Conservation (phyloP, 2,797 vertebrate species). For the Rhadinocentrus ornatus region DNA sequence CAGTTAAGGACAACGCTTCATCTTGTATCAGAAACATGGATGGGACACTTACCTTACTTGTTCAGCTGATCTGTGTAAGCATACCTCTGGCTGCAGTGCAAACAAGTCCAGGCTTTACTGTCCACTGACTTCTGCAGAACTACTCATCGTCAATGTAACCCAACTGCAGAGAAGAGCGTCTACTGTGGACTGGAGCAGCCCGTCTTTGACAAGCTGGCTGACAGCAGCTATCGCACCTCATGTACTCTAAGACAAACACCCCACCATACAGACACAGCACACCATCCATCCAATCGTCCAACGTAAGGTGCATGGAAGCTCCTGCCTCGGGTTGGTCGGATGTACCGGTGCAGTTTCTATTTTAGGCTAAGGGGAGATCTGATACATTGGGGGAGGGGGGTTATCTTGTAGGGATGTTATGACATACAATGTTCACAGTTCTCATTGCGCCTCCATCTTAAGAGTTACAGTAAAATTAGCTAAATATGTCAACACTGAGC, state of each 20-base stretch:
- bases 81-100: slow-evolving; percentile 97
- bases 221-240: slow-evolving; percentile 81
- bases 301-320: slow-evolving; percentile 48
- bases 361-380: not conserved
- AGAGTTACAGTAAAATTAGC: not conserved
- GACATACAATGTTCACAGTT: not conserved
- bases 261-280: slow-evolving; percentile 70
- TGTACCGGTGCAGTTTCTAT: slow-evolving; percentile 6
- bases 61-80: slow-evolving; percentile 93
- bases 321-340: slow-evolving; percentile 31
- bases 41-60: slow-evolving; percentile 93
- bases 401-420: not conserved
- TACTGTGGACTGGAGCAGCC: slow-evolving; percentile 84
- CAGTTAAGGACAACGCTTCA: slow-evolving; percentile 65
- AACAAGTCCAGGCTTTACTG: slow-evolving; percentile 99
- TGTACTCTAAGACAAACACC: slow-evolving; percentile 65
- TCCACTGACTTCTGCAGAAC: slow-evolving; percentile 99
- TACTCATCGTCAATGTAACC: slow-evolving; percentile 99
- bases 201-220: slow-evolving; percentile 79
- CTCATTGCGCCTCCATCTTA: not conserved
- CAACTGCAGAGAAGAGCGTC: slow-evolving; percentile 97
- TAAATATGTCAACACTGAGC: too few relatives aligned
- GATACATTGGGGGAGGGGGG: not conserved
- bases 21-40: slow-evolving; percentile 82
- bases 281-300: slow-evolving; percentile 55